Base-by-base conservation (phyloP, 2,888 invertebrate species). In the Diachrysia chrysitis region DNA sequence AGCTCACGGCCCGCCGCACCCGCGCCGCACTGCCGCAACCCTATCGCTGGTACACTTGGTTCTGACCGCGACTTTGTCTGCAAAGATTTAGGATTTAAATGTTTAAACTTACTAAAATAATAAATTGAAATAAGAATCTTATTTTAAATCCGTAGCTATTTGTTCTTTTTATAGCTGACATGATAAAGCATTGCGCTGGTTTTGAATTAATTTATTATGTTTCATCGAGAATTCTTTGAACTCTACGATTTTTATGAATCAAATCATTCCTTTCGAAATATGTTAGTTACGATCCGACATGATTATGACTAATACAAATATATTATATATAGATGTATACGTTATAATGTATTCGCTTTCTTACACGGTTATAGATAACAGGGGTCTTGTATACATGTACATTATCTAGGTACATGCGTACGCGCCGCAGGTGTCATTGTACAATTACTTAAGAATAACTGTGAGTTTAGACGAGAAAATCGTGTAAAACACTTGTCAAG, bases 1-100 rank as follows among this genome's bases (percentile, higher is more conserved):
- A 93, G 93, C 92, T 83, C 86, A 86, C 91, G 89, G 87, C 72
- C 84, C 89, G 83, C 82, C 89, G 90, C 86, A 85, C 84, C 78
- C 83, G 85, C 81, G 79, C 87, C 86, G 85, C 83, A 79, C 72
- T 83, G 75, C 84, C 84, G 83, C 87, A 89, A 87, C 87, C 87
- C 85, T 86, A 83, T 82, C 86, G n/a, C 55, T 17, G 51, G 25
- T 29, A 32, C 48, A 56, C 55, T 23, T n/a, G n/a, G 25, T 10
- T 10, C 46, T 12, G 19, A 10, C 48, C 21, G 19, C 19, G 19
- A 51, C 48, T 51, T 51, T 51, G 48, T 51, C 48, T 21, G 48
- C 12, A 19, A 21, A 10, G 10, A 21, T 51, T 21, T 12, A 12
- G 21, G 3, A 51, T 19, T 4, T 48, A 19, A 2, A 48, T n/a